Evolutionary conservation across 2,888 invertebrate genomes (phyloP), one percentile per base, ranked within the genome.

Genomic region (Urechis unicinctus): DNA sequence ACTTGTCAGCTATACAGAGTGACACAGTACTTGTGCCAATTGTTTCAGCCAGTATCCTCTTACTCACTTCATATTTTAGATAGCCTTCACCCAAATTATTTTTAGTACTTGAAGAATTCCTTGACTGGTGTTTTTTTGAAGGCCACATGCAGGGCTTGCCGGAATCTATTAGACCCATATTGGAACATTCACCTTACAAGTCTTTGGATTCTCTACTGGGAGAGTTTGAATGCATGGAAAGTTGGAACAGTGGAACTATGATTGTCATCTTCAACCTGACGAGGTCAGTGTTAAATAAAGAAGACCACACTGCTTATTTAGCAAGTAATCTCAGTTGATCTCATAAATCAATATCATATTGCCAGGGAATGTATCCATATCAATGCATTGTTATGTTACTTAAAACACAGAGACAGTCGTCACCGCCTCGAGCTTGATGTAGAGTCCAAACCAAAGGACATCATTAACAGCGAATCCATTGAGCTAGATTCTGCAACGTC

Each of bases 351-450:
- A n/a, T n/a, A n/a, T n/a, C n/a, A n/a, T n/a, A n/a, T n/a, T n/a
- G n/a, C n/a, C n/a, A n/a, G n/a, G n/a, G n/a, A n/a, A n/a, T n/a
- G n/a, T n/a, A n/a, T n/a, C n/a, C n/a, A n/a, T n/a, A n/a, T n/a
- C n/a, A n/a, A n/a, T n/a, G n/a, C n/a, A n/a, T n/a, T n/a, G n/a
- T n/a, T n/a, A n/a, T n/a, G n/a, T n/a, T n/a, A n/a, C n/a, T n/a
- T n/a, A n/a, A n/a, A n/a, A n/a, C n/a, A n/a, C n/a, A n/a, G n/a
- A n/a, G n/a, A n/a, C n/a, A n/a, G n/a, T n/a, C n/a, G n/a, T n/a
- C n/a, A n/a, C n/a, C n/a, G n/a, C n/a, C n/a, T n/a, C n/a, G 75
- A 75, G 62, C 60, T 75, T 47, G 75, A 75, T 61, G 74, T 75
- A 61, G 62, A 66, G 42, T 71, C 72, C 45, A 68, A 74, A 56